phyloP scores from a whole-genome alignment of 2,888 invertebrate species.

The Craniophora ligustri region DNA sequence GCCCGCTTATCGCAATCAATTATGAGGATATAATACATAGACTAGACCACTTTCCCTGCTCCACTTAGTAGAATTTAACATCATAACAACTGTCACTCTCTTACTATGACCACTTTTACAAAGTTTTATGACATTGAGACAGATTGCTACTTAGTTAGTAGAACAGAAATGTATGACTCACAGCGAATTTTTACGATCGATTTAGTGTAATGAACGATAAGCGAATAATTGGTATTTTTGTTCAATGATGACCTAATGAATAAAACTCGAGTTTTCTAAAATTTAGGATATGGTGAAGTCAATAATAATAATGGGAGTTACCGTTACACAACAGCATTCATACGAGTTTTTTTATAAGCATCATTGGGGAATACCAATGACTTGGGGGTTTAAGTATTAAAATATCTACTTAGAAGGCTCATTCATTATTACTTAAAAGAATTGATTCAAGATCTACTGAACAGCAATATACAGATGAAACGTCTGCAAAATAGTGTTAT shows the following conservation, averaged over 20 bases:
- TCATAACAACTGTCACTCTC: not conserved
- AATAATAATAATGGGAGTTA: not conserved
- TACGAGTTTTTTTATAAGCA: not conserved
- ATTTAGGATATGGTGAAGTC: not conserved
- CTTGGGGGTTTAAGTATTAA: too few relatives aligned
- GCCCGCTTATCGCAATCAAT: conserved; percentile 31
- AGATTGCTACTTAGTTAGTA: conserved; percentile 7
- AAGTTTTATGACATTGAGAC: conserved; percentile 4
- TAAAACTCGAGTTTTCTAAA: conserved; percentile 6
- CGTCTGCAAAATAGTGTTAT: not conserved
- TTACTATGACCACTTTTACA: not conserved
- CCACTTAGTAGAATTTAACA: not conserved
- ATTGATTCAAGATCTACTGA: too few relatives aligned
- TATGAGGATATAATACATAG: conserved; percentile 17
- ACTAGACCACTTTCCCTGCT: conserved; percentile 28
- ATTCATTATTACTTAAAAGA: too few relatives aligned
- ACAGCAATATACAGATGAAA: not conserved
- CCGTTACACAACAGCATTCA: not conserved
- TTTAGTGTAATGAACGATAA: conserved; percentile 5
- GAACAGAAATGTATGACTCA: conserved; percentile 1
- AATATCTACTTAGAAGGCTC: too few relatives aligned
- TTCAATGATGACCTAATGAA: conserved; percentile 1
- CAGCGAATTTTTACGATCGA: conserved; percentile 18
- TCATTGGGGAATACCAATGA: not conserved
- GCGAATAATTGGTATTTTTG: conserved; percentile 4